Conservation (phyloP, 2,113 vertebrate genomes). For the Galemys pyrenaicus region DNA sequence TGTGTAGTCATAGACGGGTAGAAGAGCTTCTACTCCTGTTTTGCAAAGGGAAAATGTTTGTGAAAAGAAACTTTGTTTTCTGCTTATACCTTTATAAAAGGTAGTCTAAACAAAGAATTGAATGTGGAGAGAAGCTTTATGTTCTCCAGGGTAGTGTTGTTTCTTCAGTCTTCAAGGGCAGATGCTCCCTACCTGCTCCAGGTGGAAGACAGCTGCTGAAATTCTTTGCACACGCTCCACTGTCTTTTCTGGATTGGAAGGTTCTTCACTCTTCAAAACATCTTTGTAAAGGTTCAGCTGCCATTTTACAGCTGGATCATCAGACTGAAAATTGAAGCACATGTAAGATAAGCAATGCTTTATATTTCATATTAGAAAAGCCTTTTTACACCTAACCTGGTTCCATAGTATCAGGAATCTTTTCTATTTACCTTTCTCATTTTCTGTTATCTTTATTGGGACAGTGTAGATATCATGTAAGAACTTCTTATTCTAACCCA, state of each 20-base stretch:
- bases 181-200: constrained; percentile 88
- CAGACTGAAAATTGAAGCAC: constrained; percentile 88
- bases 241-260: constrained; percentile 90
- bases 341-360: neutral
- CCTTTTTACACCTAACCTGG: neutral
- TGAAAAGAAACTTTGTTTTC: neutral
- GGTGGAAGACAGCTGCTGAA: constrained; percentile 96
- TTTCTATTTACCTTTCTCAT: neutral
- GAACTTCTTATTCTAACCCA: neutral
- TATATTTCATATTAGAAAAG: neutral
- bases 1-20: too few species aligned
- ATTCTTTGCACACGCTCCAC: constrained; percentile 97
- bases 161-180: neutral
- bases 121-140: neutral
- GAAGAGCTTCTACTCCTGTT: too few species aligned
- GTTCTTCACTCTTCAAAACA: constrained; percentile 90
- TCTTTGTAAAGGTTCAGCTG: constrained; percentile 98
- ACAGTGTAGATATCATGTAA: neutral
- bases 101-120: neutral
- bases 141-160: neutral
- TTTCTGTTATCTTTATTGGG: neutral
- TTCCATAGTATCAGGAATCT: neutral
- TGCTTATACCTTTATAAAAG: neutral
- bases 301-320: constrained; percentile 98
- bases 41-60: too few species aligned